These are phyloP conservation scores for Lordiphosa mommai DNA, from an alignment of 1,140 invertebrate genomes.

Conservation along the genomic window DNA sequence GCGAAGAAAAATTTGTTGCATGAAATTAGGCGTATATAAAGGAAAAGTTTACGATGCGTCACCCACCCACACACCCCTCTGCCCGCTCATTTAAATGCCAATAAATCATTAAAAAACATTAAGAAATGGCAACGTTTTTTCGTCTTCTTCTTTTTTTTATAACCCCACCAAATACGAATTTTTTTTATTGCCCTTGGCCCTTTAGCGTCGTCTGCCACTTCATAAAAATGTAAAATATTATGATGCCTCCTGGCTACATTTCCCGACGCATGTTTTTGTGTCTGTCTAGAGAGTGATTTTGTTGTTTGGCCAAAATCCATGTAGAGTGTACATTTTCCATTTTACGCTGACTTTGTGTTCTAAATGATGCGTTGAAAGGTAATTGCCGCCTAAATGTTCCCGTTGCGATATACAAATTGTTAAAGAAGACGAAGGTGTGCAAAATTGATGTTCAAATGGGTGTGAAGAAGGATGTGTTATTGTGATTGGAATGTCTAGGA, in stretches of 20 bases:
- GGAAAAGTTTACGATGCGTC: slow-evolving; percentile 67
- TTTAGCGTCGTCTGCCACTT: slow-evolving; percentile 60
- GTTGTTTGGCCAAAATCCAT: slow-evolving; percentile 31
- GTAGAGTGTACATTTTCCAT: slow-evolving; percentile 6
- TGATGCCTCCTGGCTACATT: slow-evolving; percentile 66
- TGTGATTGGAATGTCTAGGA: background rate
- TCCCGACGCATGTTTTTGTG: slow-evolving; percentile 7
- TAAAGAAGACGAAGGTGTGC: background rate
- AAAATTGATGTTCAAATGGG: slow-evolving; percentile 4
- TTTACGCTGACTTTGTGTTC: slow-evolving; percentile 25
- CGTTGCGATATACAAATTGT: slow-evolving; percentile 4
- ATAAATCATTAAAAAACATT: slow-evolving; percentile 70
- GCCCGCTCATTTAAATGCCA: slow-evolving; percentile 63
- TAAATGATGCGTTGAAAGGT: slow-evolving; percentile 22
- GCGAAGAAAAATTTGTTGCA: slow-evolving; percentile 67
- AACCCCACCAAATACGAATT: slow-evolving; percentile 73
- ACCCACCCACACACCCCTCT: slow-evolving; percentile 9
- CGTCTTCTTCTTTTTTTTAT: slow-evolving; percentile 37
- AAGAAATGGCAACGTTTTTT: slow-evolving; percentile 46
- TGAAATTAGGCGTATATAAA: slow-evolving; percentile 61
- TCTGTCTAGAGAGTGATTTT: background rate
- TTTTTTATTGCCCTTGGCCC: slow-evolving; percentile 66
- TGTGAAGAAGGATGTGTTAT: background rate
- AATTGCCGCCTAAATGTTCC: slow-evolving; percentile 23
- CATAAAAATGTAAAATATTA: slow-evolving; percentile 78